Evolutionary conservation across 2,797 vertebrate genomes (phyloP), one percentile per base, ranked within the genome.

Genomic region (Poeciliopsis paucimaculata): DNA sequence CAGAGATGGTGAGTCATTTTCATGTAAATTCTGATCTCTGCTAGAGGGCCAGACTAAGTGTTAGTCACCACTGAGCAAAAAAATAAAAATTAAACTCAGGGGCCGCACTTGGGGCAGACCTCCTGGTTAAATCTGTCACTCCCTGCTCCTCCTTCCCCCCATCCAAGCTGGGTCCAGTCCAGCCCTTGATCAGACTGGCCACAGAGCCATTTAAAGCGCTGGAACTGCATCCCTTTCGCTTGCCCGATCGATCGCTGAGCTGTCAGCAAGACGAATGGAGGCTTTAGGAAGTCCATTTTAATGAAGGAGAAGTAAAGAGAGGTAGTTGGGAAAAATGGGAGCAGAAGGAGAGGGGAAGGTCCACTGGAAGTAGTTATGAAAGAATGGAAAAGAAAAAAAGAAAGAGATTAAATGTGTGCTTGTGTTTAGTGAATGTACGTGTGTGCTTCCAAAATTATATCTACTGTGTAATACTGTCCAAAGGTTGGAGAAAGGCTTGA

Each of bases 281-380:
- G 94, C 93, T 95, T 95, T 93, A 94, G 94, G 94, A 95, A 95
- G 95, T 95, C 94, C 95, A 95, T 95, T 95, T 95, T 95, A 95
- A 95, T 95, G 94, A 94, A 93, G 91, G 94, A 88, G 89, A 89
- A 90, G 83, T 84, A 92, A 91, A 90, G 90, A 91, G 90, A 89
- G 86, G 87, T 86, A 84, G 86, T 89, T 85, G 84, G 83, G 62
- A 34, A 82, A 36, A 43, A 77, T 57, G 77, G 70, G 49, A 80
- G 75, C 45, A 55, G 82, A 84, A 77, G 73, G 73, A 88, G 49
- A 80, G 78, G 75, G 84, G 77, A 68, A 86, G 78, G 80, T 78
- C 83, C 75, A 78, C 64, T 57, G 79, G 77, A 78, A 77, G 82
- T 86, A 75, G 78, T 82, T 82, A 88, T 83, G 83, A 83, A 84